A percentile compares a stretch with the other conserved stretches of the same genome.
Conservation (phyloP, 2,113 vertebrate species). For the Nycticorax nycticorax region DNA sequence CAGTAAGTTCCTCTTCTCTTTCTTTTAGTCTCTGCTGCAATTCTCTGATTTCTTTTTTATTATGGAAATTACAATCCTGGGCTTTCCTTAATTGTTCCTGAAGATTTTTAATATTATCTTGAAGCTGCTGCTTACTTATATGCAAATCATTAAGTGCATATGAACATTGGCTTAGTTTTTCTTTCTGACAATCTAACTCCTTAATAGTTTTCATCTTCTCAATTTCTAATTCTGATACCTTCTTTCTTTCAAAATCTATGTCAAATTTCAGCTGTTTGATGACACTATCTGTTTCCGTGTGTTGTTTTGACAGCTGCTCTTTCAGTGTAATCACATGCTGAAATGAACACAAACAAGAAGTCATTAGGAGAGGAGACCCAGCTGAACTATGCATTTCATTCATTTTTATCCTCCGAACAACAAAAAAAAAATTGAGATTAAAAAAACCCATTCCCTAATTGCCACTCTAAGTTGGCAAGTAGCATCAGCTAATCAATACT, state of each 20-base stretch:
- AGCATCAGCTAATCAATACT: background rate
- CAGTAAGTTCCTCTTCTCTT: slow-evolving; percentile 76
- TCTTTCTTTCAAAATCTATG: slow-evolving; percentile 73
- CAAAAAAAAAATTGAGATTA: background rate
- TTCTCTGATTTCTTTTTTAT: slow-evolving; percentile 74
- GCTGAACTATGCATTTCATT: background rate
- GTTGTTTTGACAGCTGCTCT: slow-evolving; percentile 85
- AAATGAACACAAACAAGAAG: slow-evolving; percentile 42
- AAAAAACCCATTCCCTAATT: background rate
- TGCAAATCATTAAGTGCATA: slow-evolving; percentile 84
- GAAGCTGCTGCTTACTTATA: slow-evolving; percentile 82
- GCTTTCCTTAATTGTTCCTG: slow-evolving; percentile 78
- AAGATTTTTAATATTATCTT: slow-evolving; percentile 78
- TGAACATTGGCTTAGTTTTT: slow-evolving; percentile 82
- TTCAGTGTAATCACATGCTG: slow-evolving; percentile 92
- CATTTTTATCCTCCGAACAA: background rate
- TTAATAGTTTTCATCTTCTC: slow-evolving; percentile 74
- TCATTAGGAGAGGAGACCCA: background rate
- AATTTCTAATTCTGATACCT: slow-evolving; percentile 60
- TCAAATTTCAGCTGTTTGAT: slow-evolving; percentile 74
- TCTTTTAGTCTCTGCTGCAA: slow-evolving; percentile 78
- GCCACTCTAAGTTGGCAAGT: background rate
- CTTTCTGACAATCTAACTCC: slow-evolving; percentile 81
- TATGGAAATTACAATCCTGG: slow-evolving; percentile 70
- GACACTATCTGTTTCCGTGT: slow-evolving; percentile 75